Conservation (phyloP, 2,888 invertebrate species). For the Himalopsyche tibetana region DNA sequence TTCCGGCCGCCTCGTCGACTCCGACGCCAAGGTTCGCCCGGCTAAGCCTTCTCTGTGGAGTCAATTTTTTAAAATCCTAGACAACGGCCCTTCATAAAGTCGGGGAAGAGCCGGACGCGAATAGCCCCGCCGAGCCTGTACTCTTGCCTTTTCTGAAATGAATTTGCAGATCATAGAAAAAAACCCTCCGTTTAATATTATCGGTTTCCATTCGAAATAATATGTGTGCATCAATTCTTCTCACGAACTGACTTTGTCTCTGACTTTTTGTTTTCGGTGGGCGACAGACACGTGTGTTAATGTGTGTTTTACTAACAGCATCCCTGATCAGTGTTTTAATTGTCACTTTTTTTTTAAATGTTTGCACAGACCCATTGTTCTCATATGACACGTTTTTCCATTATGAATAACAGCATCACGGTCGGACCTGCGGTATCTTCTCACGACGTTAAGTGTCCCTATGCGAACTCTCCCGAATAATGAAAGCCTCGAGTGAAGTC, state of each 20-base stretch:
- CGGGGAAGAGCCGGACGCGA: neutral
- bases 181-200: slow-evolving; percentile 58
- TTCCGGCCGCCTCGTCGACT: slow-evolving; percentile 71
- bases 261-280: slow-evolving; percentile 58
- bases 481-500: slow-evolving; percentile 44
- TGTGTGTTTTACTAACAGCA: slow-evolving; percentile 65
- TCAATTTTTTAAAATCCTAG: slow-evolving; percentile 79
- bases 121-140: slow-evolving; percentile 51
- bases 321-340: slow-evolving; percentile 64
- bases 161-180: slow-evolving; percentile 45
- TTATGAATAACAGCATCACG: slow-evolving; percentile 61
- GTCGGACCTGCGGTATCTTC: slow-evolving; percentile 54
- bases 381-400: slow-evolving; percentile 49
- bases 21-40: slow-evolving; percentile 84
- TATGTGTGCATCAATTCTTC: slow-evolving; percentile 24
- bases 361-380: slow-evolving; percentile 59
- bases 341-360: slow-evolving; percentile 59
- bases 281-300: slow-evolving; percentile 62
- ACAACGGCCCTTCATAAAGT: slow-evolving; percentile 73
- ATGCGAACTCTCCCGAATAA: slow-evolving; percentile 15
- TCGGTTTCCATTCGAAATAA: slow-evolving; percentile 23
- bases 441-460: slow-evolving; percentile 51
- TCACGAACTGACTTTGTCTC: slow-evolving; percentile 8
- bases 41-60: slow-evolving; percentile 83
- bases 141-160: slow-evolving; percentile 59